Percentiles rank a stretch among this genome's conserved stretches.
Evolutionary conservation across 64 coral and sea anemone genomes (phyloP).

Genomic region (Stichodactyla mertensii): DNA sequence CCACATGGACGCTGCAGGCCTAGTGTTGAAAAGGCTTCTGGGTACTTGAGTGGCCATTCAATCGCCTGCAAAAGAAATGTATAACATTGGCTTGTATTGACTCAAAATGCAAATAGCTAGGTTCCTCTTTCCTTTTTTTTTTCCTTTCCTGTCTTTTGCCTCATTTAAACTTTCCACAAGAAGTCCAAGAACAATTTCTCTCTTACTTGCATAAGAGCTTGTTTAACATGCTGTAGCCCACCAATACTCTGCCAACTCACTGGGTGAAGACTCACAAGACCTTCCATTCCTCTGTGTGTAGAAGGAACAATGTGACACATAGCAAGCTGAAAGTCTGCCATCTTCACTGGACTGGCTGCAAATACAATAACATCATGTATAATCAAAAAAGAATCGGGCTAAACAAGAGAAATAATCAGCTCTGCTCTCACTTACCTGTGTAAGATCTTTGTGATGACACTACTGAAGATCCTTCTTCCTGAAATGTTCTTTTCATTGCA

Average conservation of each 20-base stretch:
- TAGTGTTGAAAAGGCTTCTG: constrained; percentile 81
- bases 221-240: constrained; percentile 79
- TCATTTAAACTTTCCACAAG: too few species aligned
- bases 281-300: constrained; percentile 80
- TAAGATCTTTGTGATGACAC: background rate
- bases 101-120: background rate
- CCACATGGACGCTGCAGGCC: constrained; percentile 69
- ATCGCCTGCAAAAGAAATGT: constrained; percentile 57
- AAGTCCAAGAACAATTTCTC: background rate
- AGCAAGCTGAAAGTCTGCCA: constrained; percentile 83
- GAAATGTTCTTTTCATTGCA: constrained; percentile 48
- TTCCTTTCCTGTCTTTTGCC: background rate
- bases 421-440: background rate
- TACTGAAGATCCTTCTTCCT: background rate
- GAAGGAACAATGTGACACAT: constrained; percentile 92
- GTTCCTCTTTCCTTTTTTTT: background rate
- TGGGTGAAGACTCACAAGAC: constrained; percentile 49
- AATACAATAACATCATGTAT: background rate
- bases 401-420: too few species aligned
- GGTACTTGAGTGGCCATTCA: constrained; percentile 88
- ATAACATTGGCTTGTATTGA: background rate
- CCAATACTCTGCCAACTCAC: constrained; percentile 74
- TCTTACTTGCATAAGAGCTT: constrained; percentile 71
- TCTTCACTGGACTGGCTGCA: background rate
- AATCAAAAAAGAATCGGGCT: too few species aligned